These are phyloP conservation scores for Spilogale gracilis DNA, from an alignment of 2,113 vertebrate species.

Conservation along the genomic window DNA sequence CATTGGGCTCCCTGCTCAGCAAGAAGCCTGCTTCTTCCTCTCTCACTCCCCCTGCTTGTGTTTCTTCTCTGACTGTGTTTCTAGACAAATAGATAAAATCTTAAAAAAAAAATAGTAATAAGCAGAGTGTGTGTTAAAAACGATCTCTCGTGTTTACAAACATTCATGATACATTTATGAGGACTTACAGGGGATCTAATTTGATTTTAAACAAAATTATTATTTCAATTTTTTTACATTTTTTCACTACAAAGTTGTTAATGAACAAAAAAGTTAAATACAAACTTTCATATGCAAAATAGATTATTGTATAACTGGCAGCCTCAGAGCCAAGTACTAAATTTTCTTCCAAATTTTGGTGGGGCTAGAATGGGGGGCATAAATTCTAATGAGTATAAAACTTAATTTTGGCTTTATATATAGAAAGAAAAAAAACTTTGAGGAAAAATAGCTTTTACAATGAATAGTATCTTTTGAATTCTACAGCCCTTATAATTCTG, in stretches of 20 bases:
- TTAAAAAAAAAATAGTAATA: neutral
- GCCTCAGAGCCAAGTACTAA: slow-evolving; percentile 72
- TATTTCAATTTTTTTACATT: no score
- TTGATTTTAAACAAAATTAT: slow-evolving; percentile 24
- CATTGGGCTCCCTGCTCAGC: no score
- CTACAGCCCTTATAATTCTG: slow-evolving; percentile 63
- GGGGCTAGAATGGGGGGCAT: neutral
- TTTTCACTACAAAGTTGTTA: slow-evolving; percentile 75
- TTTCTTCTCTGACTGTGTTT: no score
- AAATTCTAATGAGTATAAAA: slow-evolving; percentile 73
- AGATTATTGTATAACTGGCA: slow-evolving; percentile 72
- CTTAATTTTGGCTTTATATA: slow-evolving; percentile 73
- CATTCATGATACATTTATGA: neutral
- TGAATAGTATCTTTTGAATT: slow-evolving; percentile 70
- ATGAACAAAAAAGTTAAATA: slow-evolving; percentile 82
- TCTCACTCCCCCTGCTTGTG: no score
- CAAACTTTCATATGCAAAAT: slow-evolving; percentile 84
- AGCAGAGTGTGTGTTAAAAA: neutral
- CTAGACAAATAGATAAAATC: no score
- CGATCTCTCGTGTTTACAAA: neutral
- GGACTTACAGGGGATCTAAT: neutral
- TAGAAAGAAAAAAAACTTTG: slow-evolving; percentile 54
- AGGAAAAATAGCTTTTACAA: slow-evolving; percentile 76
- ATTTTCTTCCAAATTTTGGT: slow-evolving; percentile 64
- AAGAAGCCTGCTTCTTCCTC: no score